Evolutionary conservation across 2,797 vertebrate species (phyloP).

Genomic region (Tinamus major): DNA sequence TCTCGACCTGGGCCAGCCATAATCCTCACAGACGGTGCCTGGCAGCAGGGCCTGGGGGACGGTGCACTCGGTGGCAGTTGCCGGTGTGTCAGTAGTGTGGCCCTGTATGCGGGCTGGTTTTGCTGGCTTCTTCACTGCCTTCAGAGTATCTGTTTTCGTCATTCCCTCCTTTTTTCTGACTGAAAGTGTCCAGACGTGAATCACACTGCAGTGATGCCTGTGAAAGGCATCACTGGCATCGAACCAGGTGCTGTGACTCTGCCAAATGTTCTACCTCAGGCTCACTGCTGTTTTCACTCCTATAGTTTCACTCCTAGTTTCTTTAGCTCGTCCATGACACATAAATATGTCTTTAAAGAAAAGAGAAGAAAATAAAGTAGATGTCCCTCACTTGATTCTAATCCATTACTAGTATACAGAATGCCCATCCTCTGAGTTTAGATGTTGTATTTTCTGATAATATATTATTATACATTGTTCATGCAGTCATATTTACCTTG

Average conservation of each 20-base stretch:
- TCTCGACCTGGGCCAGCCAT: neutral
- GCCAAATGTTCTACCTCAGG: neutral
- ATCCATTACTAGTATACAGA: neutral
- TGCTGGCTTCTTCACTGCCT: neutral
- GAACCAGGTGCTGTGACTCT: neutral
- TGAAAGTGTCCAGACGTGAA: neutral
- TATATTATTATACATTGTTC: neutral
- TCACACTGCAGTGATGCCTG: neutral
- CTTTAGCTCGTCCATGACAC: neutral
- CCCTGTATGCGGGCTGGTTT: neutral
- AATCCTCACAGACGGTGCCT: neutral
- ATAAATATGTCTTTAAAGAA: neutral
- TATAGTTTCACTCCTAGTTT: neutral
- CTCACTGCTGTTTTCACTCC: neutral
- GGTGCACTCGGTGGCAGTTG: neutral
- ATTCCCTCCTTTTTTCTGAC: neutral
- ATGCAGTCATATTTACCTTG: neutral
- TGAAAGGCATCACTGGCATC: neutral
- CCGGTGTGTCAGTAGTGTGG: neutral
- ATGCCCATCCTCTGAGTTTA: neutral
- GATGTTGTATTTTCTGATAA: neutral
- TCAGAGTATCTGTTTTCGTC: neutral
- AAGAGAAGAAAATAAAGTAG: neutral
- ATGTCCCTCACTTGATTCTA: neutral
- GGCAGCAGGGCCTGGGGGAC: neutral